Conservation (phyloP, 2,113 vertebrate genomes). For the Progne subis region DNA sequence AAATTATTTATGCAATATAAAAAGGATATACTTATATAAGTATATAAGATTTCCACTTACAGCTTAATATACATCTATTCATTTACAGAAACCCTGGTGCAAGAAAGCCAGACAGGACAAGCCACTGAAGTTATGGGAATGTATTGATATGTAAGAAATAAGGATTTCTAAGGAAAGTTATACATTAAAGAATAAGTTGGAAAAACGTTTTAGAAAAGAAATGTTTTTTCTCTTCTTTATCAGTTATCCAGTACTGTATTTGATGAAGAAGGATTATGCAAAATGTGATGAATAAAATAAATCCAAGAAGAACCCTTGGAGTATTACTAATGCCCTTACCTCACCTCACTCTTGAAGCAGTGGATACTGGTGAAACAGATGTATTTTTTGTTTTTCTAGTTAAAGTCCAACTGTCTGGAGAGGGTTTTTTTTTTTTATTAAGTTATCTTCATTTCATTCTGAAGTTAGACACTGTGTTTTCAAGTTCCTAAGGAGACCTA, state of each 20-base stretch:
- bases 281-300: background rate
- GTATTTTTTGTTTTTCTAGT: background rate
- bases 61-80: background rate
- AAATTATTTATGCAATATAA: background rate
- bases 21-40: background rate
- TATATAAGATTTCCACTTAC: background rate
- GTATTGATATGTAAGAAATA: background rate
- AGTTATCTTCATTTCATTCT: background rate
- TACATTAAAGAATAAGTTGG: background rate
- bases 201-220: background rate
- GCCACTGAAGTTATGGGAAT: background rate
- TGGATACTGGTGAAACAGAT: background rate
- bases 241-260: background rate
- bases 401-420: background rate
- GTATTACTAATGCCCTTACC: background rate
- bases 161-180: background rate
- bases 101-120: background rate
- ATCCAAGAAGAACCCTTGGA: background rate
- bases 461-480: background rate
- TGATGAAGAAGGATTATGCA: background rate
- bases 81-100: background rate
- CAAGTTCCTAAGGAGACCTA: background rate
- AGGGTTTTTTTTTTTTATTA: background rate
- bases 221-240: background rate
- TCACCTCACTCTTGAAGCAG: background rate